phyloP scores from a whole-genome alignment of 2,888 invertebrate genomes.

The Eupelmus urozonus region DNA sequence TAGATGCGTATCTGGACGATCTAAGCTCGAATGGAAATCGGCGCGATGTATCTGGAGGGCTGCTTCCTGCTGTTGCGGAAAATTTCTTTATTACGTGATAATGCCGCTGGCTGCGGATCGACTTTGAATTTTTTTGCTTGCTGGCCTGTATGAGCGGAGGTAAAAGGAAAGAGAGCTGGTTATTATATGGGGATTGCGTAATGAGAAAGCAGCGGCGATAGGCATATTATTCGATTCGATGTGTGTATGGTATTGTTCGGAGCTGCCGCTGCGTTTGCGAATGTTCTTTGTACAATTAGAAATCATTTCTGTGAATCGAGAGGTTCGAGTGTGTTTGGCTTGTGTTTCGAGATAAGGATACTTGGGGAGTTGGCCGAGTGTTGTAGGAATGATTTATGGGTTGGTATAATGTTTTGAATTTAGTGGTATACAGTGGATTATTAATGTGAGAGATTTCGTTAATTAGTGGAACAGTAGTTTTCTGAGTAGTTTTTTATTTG shows the following conservation, averaged over 20 bases:
- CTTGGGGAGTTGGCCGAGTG: too few species aligned
- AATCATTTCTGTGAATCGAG: not conserved
- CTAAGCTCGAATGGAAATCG: conserved; percentile 20
- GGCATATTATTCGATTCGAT: conserved; percentile 27
- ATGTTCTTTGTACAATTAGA: conserved; percentile 11
- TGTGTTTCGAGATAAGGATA: too few species aligned
- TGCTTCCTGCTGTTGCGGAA: conserved; percentile 45
- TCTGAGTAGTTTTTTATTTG: too few species aligned
- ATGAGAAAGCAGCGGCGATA: conserved; percentile 27
- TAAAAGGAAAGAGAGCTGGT: not conserved
- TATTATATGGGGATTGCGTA: conserved; percentile 40
- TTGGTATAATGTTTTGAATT: too few species aligned
- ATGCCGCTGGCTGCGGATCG: not conserved
- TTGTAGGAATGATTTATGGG: too few species aligned
- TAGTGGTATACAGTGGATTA: too few species aligned
- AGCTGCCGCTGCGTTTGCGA: conserved; percentile 6
- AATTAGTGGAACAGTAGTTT: too few species aligned
- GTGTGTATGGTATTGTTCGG: not conserved
- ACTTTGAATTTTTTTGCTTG: too few species aligned
- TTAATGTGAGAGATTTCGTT: too few species aligned
- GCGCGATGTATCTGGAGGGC: not conserved
- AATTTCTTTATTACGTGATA: conserved; percentile 47
- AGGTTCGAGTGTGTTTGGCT: not conserved
- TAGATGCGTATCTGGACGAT: conserved; percentile 4
- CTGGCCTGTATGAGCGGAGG: too few species aligned